Base-by-base conservation (phyloP, 2,888 invertebrate genomes). In the Flexamia atlantica region DNA sequence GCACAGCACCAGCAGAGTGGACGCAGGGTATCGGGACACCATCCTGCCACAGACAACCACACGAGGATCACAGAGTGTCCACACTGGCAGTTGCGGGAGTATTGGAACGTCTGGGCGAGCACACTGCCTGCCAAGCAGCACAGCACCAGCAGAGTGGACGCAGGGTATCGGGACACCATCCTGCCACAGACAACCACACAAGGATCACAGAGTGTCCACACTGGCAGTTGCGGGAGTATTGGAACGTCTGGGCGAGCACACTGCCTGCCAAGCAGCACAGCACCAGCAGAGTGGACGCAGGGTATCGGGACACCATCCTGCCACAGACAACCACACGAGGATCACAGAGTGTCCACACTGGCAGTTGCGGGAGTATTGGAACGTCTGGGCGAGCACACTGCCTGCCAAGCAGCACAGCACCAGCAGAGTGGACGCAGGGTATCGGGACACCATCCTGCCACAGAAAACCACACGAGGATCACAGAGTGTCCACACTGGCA, bases 141-240 rank as follows among this genome's bases (percentile, higher is more conserved):
- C 81, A 92, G 87, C 76, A 92, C 87, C 17, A 85, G 42, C 10
- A 85, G 53, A 46, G 76, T 23, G 23, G 81, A 64, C 20, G 81
- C 72, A 3, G 74, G 81, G n/a, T 81, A 23, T 3, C 81, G 81
- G 32, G 87, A 85, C 86, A 88, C 88, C 88, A 95, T 94, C 25
- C 95, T 95, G 88, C 95, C 20, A 60, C 30, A 95, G 36, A 36
- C 36, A 36, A 36, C n/a, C n/a, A n/a, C n/a, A n/a, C n/a, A n/a
- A n/a, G n/a, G n/a, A n/a, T n/a, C n/a, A n/a, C n/a, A n/a, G n/a
- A n/a, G n/a, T n/a, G n/a, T n/a, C n/a, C n/a, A n/a, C n/a, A n/a
- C n/a, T n/a, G n/a, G n/a, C 95, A 95, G 5, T 95, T 95, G 0
- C 94, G 91, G 57, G 95, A 95, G 90, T 95, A 95, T 88, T 95